These are phyloP conservation scores for Cyphomyrus discorhynchus DNA, from an alignment of 2,113 vertebrate genomes.

Conservation along the genomic window DNA sequence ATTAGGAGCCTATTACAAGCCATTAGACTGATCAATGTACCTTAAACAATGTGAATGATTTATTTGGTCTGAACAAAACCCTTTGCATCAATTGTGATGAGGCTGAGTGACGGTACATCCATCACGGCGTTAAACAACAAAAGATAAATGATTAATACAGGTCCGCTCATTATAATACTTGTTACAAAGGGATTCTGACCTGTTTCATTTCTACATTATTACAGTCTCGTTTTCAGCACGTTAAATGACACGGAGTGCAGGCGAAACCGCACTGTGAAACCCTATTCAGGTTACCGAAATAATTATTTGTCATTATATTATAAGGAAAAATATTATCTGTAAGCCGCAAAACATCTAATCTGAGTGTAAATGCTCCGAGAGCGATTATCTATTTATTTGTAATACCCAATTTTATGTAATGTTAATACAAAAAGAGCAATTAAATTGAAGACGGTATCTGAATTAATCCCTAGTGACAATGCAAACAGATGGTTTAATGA, in stretches of 20 bases:
- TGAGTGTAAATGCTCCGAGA: constrained; percentile 46
- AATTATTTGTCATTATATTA: constrained; percentile 67
- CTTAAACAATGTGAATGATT: constrained; percentile 98
- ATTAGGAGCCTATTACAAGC: constrained; percentile 96
- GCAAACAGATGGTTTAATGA: background rate
- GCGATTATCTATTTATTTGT: constrained; percentile 34
- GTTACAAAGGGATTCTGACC: constrained; percentile 52
- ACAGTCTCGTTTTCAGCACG: constrained; percentile 56
- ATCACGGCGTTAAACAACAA: constrained; percentile 65
- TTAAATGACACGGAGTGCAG: constrained; percentile 49
- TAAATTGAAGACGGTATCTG: constrained; percentile 7
- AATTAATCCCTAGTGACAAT: constrained; percentile 2
- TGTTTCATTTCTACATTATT: constrained; percentile 57
- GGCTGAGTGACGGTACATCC: constrained; percentile 68
- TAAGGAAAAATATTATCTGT: constrained; percentile 63
- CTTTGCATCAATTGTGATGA: constrained; percentile 66
- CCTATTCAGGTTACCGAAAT: constrained; percentile 44
- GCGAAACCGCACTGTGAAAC: constrained; percentile 20
- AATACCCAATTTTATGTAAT: constrained; percentile 39
- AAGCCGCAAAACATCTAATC: constrained; percentile 52
- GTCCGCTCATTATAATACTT: constrained; percentile 73
- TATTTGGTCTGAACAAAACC: constrained; percentile 79
- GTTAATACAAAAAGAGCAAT: constrained; percentile 3
- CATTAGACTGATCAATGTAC: constrained; percentile 99
- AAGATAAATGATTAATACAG: constrained; percentile 72